phyloP scores from a whole-genome alignment of 2,113 vertebrate species.

The Sylvietta virens region DNA sequence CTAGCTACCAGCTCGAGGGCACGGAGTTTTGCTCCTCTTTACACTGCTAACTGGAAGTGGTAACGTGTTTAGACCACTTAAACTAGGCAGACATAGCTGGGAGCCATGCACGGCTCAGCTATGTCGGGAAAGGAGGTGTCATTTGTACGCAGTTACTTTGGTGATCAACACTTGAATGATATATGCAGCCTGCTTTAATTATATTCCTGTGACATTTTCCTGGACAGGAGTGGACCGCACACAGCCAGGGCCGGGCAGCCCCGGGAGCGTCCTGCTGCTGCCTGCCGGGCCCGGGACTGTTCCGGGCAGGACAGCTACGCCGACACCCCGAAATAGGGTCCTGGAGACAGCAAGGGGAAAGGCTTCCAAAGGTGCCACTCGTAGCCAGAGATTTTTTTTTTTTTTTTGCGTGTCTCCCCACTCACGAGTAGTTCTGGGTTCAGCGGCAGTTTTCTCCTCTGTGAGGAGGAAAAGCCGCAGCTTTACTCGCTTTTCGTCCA shows the following conservation, averaged over 20 bases:
- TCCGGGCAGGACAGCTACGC: neutral
- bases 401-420: no score
- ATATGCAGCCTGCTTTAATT: slow-evolving; percentile 63
- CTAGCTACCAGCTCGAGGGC: neutral
- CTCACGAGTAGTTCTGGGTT: neutral
- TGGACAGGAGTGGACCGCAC: slow-evolving; percentile 27
- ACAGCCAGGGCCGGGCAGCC: slow-evolving; percentile 24
- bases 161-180: slow-evolving; percentile 70
- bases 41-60: neutral
- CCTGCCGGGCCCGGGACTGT: neutral
- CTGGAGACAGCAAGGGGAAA: neutral
- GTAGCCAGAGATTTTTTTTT: no score
- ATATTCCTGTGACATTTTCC: slow-evolving; percentile 65
- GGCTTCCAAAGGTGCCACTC: neutral
- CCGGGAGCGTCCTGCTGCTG: neutral
- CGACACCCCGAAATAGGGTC: neutral
- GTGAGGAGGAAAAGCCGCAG: neutral
- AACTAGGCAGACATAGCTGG: slow-evolving; percentile 49
- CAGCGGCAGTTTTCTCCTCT: neutral
- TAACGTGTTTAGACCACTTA: slow-evolving; percentile 47
- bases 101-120: slow-evolving; percentile 51
- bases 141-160: slow-evolving; percentile 72
- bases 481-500: neutral
- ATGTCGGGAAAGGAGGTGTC: slow-evolving; percentile 64
- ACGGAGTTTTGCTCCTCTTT: neutral